phyloP scores from a whole-genome alignment of 2,888 invertebrate species.

The Meghimatium bilineatum region DNA sequence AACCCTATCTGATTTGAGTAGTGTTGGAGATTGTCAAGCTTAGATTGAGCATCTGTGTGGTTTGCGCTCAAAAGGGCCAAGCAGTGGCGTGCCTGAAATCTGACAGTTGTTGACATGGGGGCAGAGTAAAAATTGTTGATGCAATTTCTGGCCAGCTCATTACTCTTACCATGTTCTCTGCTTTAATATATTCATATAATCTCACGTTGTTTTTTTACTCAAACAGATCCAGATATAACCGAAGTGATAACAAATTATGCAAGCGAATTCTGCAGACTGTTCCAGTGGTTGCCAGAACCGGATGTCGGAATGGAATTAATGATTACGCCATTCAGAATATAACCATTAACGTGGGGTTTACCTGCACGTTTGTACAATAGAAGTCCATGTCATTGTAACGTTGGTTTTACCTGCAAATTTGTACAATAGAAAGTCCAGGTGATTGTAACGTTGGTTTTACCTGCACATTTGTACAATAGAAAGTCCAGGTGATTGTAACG shows the following conservation, averaged over 20 bases:
- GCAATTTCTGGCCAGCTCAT: too few relatives aligned
- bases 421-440: too few relatives aligned
- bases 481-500: too few relatives aligned
- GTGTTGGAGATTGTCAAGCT: too few relatives aligned
- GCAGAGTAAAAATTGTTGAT: too few relatives aligned
- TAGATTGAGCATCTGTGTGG: too few relatives aligned
- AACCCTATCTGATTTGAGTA: too few relatives aligned
- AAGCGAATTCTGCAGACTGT: slow-evolving; percentile 17
- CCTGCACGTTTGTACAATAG: slow-evolving; percentile 18
- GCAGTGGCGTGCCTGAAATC: too few relatives aligned
- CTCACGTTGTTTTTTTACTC: neutral
- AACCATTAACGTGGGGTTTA: slow-evolving; percentile 20
- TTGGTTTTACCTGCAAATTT: slow-evolving; percentile 32
- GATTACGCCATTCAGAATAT: slow-evolving; percentile 25
- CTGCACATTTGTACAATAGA: slow-evolving; percentile 13
- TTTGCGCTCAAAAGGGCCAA: too few relatives aligned
- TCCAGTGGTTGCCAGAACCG: slow-evolving; percentile 30
- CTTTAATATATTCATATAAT: too few relatives aligned
- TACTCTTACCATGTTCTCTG: too few relatives aligned
- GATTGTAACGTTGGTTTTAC: slow-evolving; percentile 20
- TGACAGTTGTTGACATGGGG: too few relatives aligned
- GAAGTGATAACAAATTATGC: slow-evolving; percentile 7
- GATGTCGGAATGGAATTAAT: slow-evolving; percentile 11
- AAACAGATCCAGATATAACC: slow-evolving; percentile 7
- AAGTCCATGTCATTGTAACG: neutral